Base-by-base conservation (phyloP, 2,888 invertebrate species). In the Amphipyra tragopoginis region DNA sequence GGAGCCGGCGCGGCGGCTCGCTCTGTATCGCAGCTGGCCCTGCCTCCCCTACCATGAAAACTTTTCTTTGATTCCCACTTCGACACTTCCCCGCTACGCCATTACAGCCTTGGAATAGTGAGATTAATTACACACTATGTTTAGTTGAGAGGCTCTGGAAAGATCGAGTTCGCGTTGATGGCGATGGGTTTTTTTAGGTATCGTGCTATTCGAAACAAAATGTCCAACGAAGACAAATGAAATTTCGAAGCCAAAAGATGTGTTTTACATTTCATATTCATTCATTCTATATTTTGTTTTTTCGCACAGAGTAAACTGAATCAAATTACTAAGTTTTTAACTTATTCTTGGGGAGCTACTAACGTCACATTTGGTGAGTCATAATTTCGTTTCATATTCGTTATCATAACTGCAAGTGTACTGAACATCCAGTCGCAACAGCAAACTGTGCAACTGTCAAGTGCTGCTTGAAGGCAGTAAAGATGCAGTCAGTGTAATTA, bases 41-140 rank as follows among this genome's bases (percentile, higher is more conserved):
- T 55, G 61, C 49, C 7, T 15, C 55, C 48, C 52, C 29, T 57
- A 58, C 61, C 34, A 74, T 44, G 60, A 44, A 69, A 42, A 65
- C 49, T 69, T 58, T 63, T 44, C 61, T 61, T 51, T 61, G 45
- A 57, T 72, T 57, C 58, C 58, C 51, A 54, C 49, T 65, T 63
- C 48, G 56, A 54, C 47, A 44, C 47, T 51, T 63, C 7, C 43
- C 43, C 14, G 40, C 15, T 38, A 43, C 21, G 34, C 51, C 57
- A 55, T 60, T 72, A 56, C 40, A 45, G 33, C 53, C 57, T 11
- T 58, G 47, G 61, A 74, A 48, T 50, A 56, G 59, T 72, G 58
- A 72, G 68, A 76, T 77, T 77, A 68, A 77, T 72, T 59, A 64
- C 53, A 48, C 14, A 8, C 40, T 44, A 39, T 38, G 52, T 54